These are phyloP conservation scores for Sphaerophoria rueppellii DNA, from an alignment of 2,888 invertebrate genomes.

Conservation along the genomic window DNA sequence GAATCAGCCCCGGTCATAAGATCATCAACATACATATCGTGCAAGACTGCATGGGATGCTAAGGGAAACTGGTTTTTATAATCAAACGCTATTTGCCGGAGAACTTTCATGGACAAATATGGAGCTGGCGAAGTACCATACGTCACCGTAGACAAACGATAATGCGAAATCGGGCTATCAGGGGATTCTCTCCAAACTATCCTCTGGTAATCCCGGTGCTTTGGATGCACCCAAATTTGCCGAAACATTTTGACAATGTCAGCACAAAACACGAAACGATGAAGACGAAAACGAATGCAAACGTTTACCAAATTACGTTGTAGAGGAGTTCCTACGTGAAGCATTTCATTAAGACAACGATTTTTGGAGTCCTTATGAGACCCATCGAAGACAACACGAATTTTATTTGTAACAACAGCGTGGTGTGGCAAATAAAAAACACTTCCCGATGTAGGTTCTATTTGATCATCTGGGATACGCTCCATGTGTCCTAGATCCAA, in stretches of 20 bases:
- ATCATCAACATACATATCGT: neutral
- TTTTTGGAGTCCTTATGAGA: slow-evolving; percentile 49
- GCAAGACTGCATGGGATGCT: neutral
- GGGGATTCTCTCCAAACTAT: slow-evolving; percentile 55
- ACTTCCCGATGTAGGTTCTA: slow-evolving; percentile 25
- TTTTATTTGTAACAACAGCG: too few species aligned
- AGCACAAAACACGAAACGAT: slow-evolving; percentile 38
- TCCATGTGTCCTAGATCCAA: slow-evolving; percentile 15
- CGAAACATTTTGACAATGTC: slow-evolving; percentile 65
- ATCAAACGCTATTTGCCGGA: neutral
- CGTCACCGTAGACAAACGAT: neutral
- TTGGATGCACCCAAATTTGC: slow-evolving; percentile 45
- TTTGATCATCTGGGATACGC: slow-evolving; percentile 16
- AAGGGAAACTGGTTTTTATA: neutral
- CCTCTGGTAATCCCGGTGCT: slow-evolving; percentile 54
- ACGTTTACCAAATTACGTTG: slow-evolving; percentile 1
- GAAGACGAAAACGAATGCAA: slow-evolving; percentile 33
- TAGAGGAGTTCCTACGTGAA: slow-evolving; percentile 51
- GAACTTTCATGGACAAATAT: neutral
- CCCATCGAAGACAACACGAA: slow-evolving; percentile 67
- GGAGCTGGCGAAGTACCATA: neutral
- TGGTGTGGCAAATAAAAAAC: slow-evolving; percentile 36
- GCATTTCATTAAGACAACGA: slow-evolving; percentile 52
- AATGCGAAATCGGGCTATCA: neutral
- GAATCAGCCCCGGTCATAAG: too few species aligned